These are phyloP conservation scores for Hephaestus fuliginosus DNA, from an alignment of 2,797 vertebrate genomes.

Conservation along the genomic window DNA sequence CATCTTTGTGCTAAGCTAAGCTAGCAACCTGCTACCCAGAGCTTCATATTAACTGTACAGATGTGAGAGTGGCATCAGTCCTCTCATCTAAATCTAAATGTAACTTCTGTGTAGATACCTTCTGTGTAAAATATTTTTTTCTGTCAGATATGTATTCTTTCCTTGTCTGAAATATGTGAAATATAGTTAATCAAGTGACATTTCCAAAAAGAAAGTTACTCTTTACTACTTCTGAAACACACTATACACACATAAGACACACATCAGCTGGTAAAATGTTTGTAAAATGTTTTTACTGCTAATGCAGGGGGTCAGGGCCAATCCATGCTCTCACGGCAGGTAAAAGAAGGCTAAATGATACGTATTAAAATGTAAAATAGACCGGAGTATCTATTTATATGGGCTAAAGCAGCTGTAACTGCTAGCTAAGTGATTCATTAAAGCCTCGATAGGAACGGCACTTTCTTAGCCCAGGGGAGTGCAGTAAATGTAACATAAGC, in stretches of 20 bases:
- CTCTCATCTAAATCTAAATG: background rate
- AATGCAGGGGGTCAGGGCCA: background rate
- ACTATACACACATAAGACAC: background rate
- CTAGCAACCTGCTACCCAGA: background rate
- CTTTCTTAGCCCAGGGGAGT: slow-evolving; percentile 61
- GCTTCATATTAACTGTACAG: background rate
- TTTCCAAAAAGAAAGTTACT: background rate
- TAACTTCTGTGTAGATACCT: background rate
- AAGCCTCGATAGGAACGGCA: slow-evolving; percentile 57
- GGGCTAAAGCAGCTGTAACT: slow-evolving; percentile 71
- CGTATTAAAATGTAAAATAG: slow-evolving; percentile 63
- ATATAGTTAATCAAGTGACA: background rate
- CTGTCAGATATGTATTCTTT: background rate
- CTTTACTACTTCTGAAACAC: background rate
- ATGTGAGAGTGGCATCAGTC: background rate
- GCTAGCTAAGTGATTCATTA: slow-evolving; percentile 77
- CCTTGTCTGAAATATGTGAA: background rate
- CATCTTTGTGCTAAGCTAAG: background rate
- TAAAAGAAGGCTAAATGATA: slow-evolving; percentile 48
- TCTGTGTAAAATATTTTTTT: no score
- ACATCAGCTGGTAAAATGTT: background rate
- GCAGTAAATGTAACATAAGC: slow-evolving; percentile 66
- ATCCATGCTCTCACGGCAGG: background rate
- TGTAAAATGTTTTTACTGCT: slow-evolving; percentile 15
- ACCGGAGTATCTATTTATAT: slow-evolving; percentile 66